A percentile compares a stretch with the other conserved stretches of the same genome.
These are phyloP conservation scores for Gnathonemus echidnorhynchus DNA, from an alignment of 2,113 vertebrate genomes.

Conservation along the genomic window DNA sequence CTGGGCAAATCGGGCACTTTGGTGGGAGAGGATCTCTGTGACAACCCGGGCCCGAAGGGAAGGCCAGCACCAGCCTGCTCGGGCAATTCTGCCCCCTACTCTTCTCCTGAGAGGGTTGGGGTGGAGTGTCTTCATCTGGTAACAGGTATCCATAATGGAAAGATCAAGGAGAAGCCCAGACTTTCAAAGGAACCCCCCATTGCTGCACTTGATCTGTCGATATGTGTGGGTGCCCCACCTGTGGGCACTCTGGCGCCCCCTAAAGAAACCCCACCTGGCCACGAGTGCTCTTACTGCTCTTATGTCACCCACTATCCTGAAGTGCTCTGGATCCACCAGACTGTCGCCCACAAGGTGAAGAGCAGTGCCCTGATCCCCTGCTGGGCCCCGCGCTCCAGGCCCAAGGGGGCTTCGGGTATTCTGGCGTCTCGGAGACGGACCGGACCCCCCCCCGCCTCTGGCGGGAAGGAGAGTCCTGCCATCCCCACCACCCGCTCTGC, in stretches of 20 bases:
- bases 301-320: slow-evolving; percentile 85
- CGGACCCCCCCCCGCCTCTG: slow-evolving; percentile 77
- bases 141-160: background rate
- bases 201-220: background rate
- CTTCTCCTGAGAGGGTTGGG: background rate
- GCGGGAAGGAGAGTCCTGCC: slow-evolving; percentile 81
- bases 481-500: slow-evolving; percentile 63
- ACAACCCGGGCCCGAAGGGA: slow-evolving; percentile 58
- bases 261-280: slow-evolving; percentile 64
- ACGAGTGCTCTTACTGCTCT: slow-evolving; percentile 83
- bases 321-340: slow-evolving; percentile 93
- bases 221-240: background rate
- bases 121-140: background rate
- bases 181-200: background rate
- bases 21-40: slow-evolving; percentile 37
- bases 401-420: slow-evolving; percentile 60
- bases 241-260: slow-evolving; percentile 19
- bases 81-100: background rate
- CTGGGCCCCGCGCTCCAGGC: slow-evolving; percentile 71
- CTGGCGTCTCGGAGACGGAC: slow-evolving; percentile 73
- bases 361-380: slow-evolving; percentile 68
- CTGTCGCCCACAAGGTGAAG: slow-evolving; percentile 81
- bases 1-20: slow-evolving; percentile 20
- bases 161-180: background rate
- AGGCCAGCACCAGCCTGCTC: background rate